Base-by-base conservation (phyloP, 2,888 invertebrate genomes). In the Matsumyia berberina region DNA sequence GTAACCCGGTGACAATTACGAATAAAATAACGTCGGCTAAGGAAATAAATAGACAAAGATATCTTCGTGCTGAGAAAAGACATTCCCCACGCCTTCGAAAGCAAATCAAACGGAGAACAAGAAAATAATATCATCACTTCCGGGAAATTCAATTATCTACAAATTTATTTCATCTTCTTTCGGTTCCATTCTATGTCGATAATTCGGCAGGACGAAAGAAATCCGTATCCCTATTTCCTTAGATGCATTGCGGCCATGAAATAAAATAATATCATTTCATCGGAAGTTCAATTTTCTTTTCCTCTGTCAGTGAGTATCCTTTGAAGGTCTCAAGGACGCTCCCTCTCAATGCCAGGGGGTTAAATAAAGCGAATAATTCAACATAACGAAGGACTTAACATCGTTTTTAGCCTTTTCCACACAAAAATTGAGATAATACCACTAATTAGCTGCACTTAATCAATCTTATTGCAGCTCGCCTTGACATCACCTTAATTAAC, bases 391-490 rank as follows among this genome's bases (percentile, higher is more conserved):
- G 12, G n/a, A 64, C 49, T 64, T 39, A 33, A 8, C 33, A 9
- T 42, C 12, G 11, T 51, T 15, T 19, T 37, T n/a, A 46, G 37
- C 2, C 15, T 53, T 39, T 55, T 49, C 37, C n/a, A 42, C n/a
- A 62, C 11, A 69, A 33, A 78, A 67, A 67, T 69, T 44, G 66
- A 70, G 42, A 67, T 73, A 76, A 85, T 64, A 58, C 29, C 49
- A 64, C 74, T 74, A 85, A 85, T 85, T 85, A 80, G 58, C 57
- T 60, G 60, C 66, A 74, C 80, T 85, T 80, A 80, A 85, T 85
- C 85, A 85, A 85, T 85, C 85, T 85, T 83, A 55, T 55, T 83
- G 66, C 24, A 64, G 44, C 49, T 51, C 53, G 62, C 11, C 51
- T 64, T 62, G 73, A 70, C 66, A 49, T 80, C 69, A 51, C 55